A percentile compares a stretch with the other conserved stretches of the same genome.
These are phyloP conservation scores for Ashinkailepas kermadecensis DNA, from an alignment of 2,888 invertebrate genomes.

Conservation along the genomic window DNA sequence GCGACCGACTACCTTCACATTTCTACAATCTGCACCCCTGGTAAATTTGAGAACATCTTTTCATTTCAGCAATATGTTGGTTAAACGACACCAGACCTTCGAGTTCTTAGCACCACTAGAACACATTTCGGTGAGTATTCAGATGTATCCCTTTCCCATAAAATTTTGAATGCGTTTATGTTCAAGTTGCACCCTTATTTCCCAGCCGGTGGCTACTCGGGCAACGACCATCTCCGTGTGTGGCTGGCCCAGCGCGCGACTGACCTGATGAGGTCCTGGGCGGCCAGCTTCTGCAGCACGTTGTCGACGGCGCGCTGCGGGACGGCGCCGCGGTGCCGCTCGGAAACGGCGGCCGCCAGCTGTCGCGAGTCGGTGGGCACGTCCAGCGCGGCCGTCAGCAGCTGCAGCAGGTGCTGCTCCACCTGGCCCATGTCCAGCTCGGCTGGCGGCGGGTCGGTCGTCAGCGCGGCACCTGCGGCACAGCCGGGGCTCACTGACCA, in stretches of 20 bases:
- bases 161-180: too few relatives aligned
- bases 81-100: too few relatives aligned
- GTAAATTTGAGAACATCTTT: too few relatives aligned
- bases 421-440: conserved; percentile 58
- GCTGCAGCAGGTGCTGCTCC: conserved; percentile 57
- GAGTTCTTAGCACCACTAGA: too few relatives aligned
- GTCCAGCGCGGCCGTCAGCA: conserved; percentile 58
- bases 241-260: neutral
- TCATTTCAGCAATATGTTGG: too few relatives aligned
- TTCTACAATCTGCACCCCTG: too few relatives aligned
- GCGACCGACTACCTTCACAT: too few relatives aligned
- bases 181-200: too few relatives aligned
- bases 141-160: too few relatives aligned
- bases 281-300: conserved; percentile 24
- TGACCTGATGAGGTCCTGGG: conserved; percentile 24
- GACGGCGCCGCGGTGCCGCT: conserved; percentile 40
- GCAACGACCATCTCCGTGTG: neutral
- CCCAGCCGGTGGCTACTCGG: neutral
- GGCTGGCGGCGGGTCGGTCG: conserved; percentile 48
- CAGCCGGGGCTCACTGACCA: too few relatives aligned
- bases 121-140: too few relatives aligned
- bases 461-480: too few relatives aligned
- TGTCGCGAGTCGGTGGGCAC: conserved; percentile 63
- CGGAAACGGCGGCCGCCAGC: conserved; percentile 52
- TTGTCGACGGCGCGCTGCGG: neutral